These are phyloP conservation scores for Caenorhabditis drosophilae DNA, from an alignment of 2,888 invertebrate species.

Conservation along the genomic window DNA sequence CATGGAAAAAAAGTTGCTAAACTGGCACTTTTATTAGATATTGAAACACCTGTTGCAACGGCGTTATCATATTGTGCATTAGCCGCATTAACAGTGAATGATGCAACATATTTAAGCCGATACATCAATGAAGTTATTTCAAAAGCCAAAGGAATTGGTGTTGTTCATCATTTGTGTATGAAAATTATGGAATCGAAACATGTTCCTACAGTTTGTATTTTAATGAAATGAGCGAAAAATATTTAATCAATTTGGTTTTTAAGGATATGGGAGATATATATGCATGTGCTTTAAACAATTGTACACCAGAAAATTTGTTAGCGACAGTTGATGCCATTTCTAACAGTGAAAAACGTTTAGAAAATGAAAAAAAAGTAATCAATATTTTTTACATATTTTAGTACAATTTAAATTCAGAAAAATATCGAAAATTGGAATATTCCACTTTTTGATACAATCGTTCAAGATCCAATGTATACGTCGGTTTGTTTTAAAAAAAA, in stretches of 20 bases:
- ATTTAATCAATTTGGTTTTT: too few species aligned
- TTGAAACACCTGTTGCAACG: conserved; percentile 49
- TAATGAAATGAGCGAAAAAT: not conserved
- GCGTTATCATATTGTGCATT: conserved; percentile 48
- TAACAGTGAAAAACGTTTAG: conserved; percentile 9
- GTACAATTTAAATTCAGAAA: not conserved
- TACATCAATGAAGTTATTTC: conserved; percentile 47
- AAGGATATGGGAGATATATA: conserved; percentile 50
- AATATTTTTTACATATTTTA: too few species aligned
- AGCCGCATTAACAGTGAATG: conserved; percentile 41
- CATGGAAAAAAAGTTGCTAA: conserved; percentile 43
- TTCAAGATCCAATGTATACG: conserved; percentile 32
- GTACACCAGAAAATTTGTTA: conserved; percentile 34
- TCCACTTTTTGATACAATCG: conserved; percentile 14
- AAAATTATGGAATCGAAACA: conserved; percentile 35
- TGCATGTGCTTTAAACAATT: conserved; percentile 50
- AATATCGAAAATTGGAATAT: conserved; percentile 7
- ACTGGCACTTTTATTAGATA: conserved; percentile 42
- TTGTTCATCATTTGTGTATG: conserved; percentile 53
- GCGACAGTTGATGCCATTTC: conserved; percentile 29
- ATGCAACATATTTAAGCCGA: conserved; percentile 36
- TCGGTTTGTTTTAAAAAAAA: conserved; percentile 5
- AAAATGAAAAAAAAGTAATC: conserved; percentile 1
- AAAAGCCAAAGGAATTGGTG: conserved; percentile 41
- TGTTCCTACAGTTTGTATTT: conserved; percentile 17